Base-by-base conservation (phyloP, 2,888 invertebrate species). In the Lordiphosa andalusiaca region DNA sequence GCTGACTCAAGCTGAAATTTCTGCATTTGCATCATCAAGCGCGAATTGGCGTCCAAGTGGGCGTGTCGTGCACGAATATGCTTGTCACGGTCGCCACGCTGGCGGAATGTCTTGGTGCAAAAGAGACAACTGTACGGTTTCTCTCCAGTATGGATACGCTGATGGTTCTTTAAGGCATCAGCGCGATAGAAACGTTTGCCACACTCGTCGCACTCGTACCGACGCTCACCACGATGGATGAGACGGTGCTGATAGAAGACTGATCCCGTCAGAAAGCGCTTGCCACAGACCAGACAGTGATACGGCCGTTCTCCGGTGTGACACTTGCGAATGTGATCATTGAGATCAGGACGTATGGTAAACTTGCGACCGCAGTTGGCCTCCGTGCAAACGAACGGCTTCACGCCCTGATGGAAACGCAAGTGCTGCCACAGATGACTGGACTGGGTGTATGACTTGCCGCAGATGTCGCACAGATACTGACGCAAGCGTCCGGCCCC, bases 341-440 rank as follows among this genome's bases (percentile, higher is more conserved):
- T 92, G 19, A 93, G 86, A 80, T 93, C 92, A 0, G 92, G 92
- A 21, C 92, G 90, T 38, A 93, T 92, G 2, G 92, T 93, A 66
- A 93, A 93, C 66, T 91, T 90, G 0, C 92, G 91, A 51, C 91
- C 91, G 69, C 92, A 93, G 3, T 92, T 92, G 60, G 91, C 91
- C 68, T 91, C 91, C 3, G 91, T 90, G 65, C 92, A 93, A 4
- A 91, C 92, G 73, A 92, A 93, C 0, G 92, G 92, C 72, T 92
- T 92, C 0, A 93, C 92, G 4, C 92, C 92, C 90, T 92, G 92
- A 84, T 93, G 93, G 70, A 93, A 93, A 66, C 93, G 89, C 86
- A 92, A 91, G 74, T 93, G 93, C 54, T 93, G 93, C 92, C 92
- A 92, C 71, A 93, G 89, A 78, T 93, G 93, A 50, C 92, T 92